These are phyloP conservation scores for Agonopterix subpropinquella DNA, from an alignment of 2,888 invertebrate species.

Conservation along the genomic window DNA sequence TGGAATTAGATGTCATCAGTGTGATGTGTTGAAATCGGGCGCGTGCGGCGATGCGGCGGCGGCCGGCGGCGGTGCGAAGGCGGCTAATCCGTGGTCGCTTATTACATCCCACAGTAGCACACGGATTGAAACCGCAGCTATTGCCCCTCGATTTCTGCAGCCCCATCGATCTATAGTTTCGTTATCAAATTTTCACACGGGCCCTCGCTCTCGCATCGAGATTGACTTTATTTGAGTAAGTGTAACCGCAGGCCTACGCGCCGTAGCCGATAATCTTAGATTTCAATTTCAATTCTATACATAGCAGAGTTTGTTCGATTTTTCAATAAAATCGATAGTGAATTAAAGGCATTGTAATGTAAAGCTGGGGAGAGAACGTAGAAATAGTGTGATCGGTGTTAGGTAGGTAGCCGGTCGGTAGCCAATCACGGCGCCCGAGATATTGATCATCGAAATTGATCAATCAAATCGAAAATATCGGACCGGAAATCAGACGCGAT, in stretches of 20 bases:
- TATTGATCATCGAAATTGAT: conserved; percentile 73
- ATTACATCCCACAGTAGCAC: conserved; percentile 71
- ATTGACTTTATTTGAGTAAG: conserved; percentile 74
- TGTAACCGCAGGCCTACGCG: conserved; percentile 64
- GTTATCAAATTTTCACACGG: conserved; percentile 76
- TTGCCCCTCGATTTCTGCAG: conserved; percentile 62
- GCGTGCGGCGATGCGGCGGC: conserved; percentile 12
- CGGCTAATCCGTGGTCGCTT: conserved; percentile 58
- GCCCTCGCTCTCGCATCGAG: conserved; percentile 53
- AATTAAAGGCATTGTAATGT: conserved; percentile 48
- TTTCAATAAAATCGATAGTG: conserved; percentile 26
- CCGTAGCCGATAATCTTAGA: conserved; percentile 26
- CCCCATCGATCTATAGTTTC: conserved; percentile 69
- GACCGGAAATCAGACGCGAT: conserved; percentile 72
- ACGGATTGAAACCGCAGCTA: conserved; percentile 66
- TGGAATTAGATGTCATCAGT: conserved; percentile 6
- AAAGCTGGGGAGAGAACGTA: conserved; percentile 44
- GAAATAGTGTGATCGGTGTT: conserved; percentile 22
- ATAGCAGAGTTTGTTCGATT: conserved; percentile 34
- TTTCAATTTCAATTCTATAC: conserved; percentile 40
- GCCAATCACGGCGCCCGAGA: conserved; percentile 67
- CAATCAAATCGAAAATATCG: conserved; percentile 69
- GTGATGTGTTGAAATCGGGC: conserved; percentile 7
- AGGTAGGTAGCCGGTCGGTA: conserved; percentile 43
- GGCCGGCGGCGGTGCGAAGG: conserved; percentile 21